A percentile compares a stretch with the other conserved stretches of the same genome.
Conservation (phyloP, 1,140 invertebrate species). For the Brachionus manjavacas region DNA sequence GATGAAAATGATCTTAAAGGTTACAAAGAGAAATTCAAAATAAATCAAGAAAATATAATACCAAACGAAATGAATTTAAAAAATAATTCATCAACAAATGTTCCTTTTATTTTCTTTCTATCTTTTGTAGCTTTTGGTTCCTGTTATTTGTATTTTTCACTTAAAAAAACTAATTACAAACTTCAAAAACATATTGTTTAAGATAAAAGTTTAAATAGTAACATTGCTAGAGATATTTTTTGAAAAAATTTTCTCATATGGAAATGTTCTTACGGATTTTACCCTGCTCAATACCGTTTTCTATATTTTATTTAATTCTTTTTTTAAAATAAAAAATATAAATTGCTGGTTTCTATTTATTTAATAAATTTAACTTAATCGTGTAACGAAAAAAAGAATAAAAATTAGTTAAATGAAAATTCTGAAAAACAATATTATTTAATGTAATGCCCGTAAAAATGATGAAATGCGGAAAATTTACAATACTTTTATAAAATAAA, state of each 20-base stretch:
- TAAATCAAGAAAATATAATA: neutral
- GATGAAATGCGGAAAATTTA: too few relatives aligned
- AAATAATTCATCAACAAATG: neutral
- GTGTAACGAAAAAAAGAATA: too few relatives aligned
- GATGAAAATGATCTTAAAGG: neutral
- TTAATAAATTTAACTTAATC: neutral
- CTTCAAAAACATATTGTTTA: conserved; percentile 24
- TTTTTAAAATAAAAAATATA: neutral
- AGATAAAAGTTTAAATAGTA: neutral
- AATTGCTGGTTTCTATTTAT: neutral
- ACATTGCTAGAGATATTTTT: too few relatives aligned
- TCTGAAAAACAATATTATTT: neutral
- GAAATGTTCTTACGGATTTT: neutral
- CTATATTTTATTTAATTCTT: neutral
- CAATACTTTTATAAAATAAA: too few relatives aligned
- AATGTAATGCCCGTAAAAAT: too few relatives aligned
- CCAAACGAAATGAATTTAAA: neutral
- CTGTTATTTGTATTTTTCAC: neutral
- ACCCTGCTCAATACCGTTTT: neutral
- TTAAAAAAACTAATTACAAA: neutral
- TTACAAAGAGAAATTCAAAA: neutral
- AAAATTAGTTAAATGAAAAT: neutral
- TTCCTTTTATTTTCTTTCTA: neutral
- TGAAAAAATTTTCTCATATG: neutral
- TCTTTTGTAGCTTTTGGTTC: neutral